A percentile compares a stretch with the other conserved stretches of the same genome.
phyloP scores from a whole-genome alignment of 2,797 vertebrate genomes.

The Hozukius guyotensis region DNA sequence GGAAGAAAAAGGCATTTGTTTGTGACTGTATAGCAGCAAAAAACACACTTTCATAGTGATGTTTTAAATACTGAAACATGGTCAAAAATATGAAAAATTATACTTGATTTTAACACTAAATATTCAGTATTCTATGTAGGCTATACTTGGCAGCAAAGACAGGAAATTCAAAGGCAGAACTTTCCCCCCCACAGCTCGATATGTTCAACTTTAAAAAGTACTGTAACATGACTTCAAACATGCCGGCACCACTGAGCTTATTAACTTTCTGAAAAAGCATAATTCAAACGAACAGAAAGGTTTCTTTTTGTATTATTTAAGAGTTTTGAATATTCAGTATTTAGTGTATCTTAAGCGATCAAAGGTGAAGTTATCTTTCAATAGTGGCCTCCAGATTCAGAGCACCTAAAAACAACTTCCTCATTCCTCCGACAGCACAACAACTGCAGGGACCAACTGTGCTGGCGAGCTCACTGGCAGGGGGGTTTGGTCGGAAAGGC shows the following conservation, averaged over 20 bases:
- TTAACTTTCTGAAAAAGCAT: neutral
- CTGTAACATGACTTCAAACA: conserved; percentile 17
- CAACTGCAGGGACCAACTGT: conserved; percentile 5
- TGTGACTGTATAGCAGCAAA: neutral
- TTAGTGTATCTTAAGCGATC: neutral
- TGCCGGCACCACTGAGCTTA: conserved; percentile 7
- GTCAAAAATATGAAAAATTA: neutral
- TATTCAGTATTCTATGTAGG: neutral
- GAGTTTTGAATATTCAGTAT: neutral
- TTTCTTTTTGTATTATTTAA: neutral
- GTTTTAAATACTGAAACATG: neutral
- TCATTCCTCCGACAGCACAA: conserved; percentile 1
- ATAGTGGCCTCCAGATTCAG: neutral
- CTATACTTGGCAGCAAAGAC: neutral
- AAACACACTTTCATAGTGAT: rapidly evolving
- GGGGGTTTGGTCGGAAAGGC: neutral
- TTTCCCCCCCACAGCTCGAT: neutral
- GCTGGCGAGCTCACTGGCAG: conserved; percentile 10
- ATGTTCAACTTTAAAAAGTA: neutral
- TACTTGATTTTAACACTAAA: neutral
- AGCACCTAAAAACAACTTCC: conserved; percentile 19
- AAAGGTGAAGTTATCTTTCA: neutral
- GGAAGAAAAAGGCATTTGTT: neutral
- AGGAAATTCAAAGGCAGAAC: conserved; percentile 5
- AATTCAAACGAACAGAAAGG: conserved; percentile 3